A percentile compares a stretch with the other conserved stretches of the same genome.
Conservation (phyloP, 2,888 invertebrate genomes). For the Cantharis lateralis region DNA sequence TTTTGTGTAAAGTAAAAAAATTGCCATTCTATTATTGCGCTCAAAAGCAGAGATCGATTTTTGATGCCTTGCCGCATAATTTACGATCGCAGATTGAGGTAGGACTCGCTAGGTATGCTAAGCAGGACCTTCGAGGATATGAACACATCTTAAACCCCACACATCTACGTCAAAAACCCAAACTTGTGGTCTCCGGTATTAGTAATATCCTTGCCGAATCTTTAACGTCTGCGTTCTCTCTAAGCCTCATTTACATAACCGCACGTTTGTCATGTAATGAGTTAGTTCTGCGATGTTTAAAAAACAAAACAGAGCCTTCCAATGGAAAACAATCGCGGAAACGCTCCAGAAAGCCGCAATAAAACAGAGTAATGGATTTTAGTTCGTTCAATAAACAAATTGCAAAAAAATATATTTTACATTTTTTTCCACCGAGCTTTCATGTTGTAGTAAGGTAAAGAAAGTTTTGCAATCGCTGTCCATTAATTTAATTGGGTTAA, state of each 20-base stretch:
- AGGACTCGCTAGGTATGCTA: slow-evolving; percentile 35
- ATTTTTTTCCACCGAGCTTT: not conserved
- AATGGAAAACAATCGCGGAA: slow-evolving; percentile 25
- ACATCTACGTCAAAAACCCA: slow-evolving; percentile 20
- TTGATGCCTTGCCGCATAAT: slow-evolving; percentile 27
- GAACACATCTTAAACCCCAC: slow-evolving; percentile 34
- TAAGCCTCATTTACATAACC: slow-evolving; percentile 28
- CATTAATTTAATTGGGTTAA: slow-evolving; percentile 52
- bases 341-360: slow-evolving; percentile 35
- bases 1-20: not conserved
- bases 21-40: slow-evolving; percentile 5
- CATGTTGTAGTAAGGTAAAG: slow-evolving; percentile 38
- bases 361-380: slow-evolving; percentile 52
- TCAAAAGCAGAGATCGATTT: slow-evolving; percentile 22
- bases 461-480: slow-evolving; percentile 33
- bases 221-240: slow-evolving; percentile 23
- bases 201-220: slow-evolving; percentile 27
- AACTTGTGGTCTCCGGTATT: slow-evolving; percentile 20
- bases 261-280: slow-evolving; percentile 28
- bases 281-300: slow-evolving; percentile 11
- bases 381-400: slow-evolving; percentile 44
- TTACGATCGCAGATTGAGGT: slow-evolving; percentile 27
- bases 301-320: not conserved
- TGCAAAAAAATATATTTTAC: not conserved
- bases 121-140: slow-evolving; percentile 35